phyloP scores from a whole-genome alignment of 2,113 vertebrate species.

The Laterallus jamaicensis region DNA sequence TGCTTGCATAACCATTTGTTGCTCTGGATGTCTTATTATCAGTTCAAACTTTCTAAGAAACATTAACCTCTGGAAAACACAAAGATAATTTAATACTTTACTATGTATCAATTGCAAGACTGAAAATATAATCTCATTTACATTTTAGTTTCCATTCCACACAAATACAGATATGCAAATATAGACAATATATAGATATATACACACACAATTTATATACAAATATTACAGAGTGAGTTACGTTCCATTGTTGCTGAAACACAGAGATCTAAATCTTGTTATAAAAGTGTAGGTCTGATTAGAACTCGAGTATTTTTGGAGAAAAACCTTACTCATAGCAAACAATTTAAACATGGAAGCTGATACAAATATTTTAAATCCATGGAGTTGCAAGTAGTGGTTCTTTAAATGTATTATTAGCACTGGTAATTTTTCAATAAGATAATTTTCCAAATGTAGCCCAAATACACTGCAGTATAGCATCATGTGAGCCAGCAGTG shows the following conservation, averaged over 20 bases:
- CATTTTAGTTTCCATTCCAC: neutral
- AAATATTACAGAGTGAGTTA: neutral
- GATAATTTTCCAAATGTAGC: neutral
- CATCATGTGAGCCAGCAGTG: neutral
- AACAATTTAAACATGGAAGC: neutral
- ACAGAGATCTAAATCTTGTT: neutral
- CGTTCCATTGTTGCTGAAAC: neutral
- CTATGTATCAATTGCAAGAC: neutral
- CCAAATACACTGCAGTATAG: neutral
- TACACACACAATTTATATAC: neutral
- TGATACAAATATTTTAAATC: neutral
- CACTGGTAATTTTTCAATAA: neutral
- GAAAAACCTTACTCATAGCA: neutral
- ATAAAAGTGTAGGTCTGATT: neutral
- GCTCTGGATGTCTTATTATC: neutral
- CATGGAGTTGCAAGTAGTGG: neutral
- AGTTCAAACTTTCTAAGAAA: neutral
- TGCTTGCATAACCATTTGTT: neutral
- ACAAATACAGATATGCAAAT: neutral
- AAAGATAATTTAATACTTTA: neutral
- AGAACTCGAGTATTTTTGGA: accelerated
- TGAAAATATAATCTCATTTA: neutral
- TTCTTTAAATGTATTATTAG: neutral
- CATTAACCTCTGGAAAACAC: neutral
- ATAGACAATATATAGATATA: neutral